These are phyloP conservation scores for Parasteatoda tepidariorum DNA, from an alignment of 1,140 invertebrate genomes.

Conservation along the genomic window DNA sequence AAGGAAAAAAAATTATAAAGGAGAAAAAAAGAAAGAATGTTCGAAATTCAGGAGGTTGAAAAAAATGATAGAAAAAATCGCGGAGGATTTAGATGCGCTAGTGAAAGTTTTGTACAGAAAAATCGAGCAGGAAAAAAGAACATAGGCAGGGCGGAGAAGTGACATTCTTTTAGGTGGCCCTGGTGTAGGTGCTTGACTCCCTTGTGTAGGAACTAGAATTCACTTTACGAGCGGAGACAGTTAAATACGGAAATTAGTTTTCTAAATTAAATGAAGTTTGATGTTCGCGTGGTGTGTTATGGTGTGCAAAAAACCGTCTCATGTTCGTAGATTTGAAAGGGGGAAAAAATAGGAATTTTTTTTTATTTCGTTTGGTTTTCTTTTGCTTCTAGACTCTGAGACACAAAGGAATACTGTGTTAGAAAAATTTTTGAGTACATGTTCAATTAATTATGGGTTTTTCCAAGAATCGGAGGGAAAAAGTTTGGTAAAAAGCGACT, in stretches of 20 bases:
- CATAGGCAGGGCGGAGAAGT: background rate
- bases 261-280: constrained; percentile 54
- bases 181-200: constrained; percentile 12
- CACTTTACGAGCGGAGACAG: constrained; percentile 23
- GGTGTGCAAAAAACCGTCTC: background rate
- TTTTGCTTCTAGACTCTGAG: background rate
- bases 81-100: constrained; percentile 49
- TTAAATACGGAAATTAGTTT: constrained; percentile 60
- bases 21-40: constrained; percentile 5
- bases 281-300: constrained; percentile 5
- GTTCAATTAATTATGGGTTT: background rate
- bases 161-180: constrained; percentile 27
- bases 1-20: constrained; percentile 34
- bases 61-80: constrained; percentile 38
- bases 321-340: too few species aligned
- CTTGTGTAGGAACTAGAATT: constrained; percentile 4
- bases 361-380: background rate
- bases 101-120: constrained; percentile 32
- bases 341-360: too few species aligned
- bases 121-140: constrained; percentile 37
- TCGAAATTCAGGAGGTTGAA: constrained; percentile 43
- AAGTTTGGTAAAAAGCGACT: too few species aligned
- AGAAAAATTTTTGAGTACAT: background rate
- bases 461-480: background rate
- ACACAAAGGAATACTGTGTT: background rate